Conservation (phyloP, 2,113 vertebrate genomes). For the Erythrolamprus reginae region DNA sequence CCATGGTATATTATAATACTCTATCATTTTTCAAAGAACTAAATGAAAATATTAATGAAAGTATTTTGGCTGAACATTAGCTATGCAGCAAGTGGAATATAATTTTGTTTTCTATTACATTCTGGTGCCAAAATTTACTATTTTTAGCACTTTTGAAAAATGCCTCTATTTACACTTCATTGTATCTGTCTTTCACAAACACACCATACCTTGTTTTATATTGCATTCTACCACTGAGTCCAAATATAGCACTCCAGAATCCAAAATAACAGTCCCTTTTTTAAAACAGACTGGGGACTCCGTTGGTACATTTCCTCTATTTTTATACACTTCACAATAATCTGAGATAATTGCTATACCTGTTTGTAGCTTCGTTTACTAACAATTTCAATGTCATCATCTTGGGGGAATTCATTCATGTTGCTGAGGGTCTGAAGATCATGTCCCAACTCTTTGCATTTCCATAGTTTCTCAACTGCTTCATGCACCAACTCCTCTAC, state of each 20-base stretch:
- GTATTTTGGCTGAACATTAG: not conserved
- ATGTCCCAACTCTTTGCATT: conserved; percentile 72
- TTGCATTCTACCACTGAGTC: too few species aligned
- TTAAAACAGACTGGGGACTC: not conserved
- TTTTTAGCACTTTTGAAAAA: not conserved
- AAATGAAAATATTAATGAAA: not conserved
- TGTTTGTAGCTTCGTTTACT: conserved; percentile 85
- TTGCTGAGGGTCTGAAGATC: conserved; percentile 66
- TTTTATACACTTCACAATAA: not conserved
- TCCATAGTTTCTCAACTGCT: conserved; percentile 87
- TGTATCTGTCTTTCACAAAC: not conserved
- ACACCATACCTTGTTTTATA: not conserved
- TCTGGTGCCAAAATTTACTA: not conserved
- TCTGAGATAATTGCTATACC: conserved; percentile 63
- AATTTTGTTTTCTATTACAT: not conserved
- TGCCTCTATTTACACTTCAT: not conserved
- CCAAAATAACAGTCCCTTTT: not conserved
- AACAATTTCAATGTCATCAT: conserved; percentile 72
- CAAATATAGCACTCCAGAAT: not conserved
- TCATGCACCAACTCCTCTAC: conserved; percentile 83
- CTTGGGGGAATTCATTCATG: conserved; percentile 58
- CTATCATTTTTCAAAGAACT: conserved; percentile 4
- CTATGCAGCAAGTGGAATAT: too few species aligned
- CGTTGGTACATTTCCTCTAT: not conserved
- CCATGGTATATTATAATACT: not conserved